These are phyloP conservation scores for Pogona vitticeps DNA, from an alignment of 2,113 vertebrate genomes.

Conservation along the genomic window DNA sequence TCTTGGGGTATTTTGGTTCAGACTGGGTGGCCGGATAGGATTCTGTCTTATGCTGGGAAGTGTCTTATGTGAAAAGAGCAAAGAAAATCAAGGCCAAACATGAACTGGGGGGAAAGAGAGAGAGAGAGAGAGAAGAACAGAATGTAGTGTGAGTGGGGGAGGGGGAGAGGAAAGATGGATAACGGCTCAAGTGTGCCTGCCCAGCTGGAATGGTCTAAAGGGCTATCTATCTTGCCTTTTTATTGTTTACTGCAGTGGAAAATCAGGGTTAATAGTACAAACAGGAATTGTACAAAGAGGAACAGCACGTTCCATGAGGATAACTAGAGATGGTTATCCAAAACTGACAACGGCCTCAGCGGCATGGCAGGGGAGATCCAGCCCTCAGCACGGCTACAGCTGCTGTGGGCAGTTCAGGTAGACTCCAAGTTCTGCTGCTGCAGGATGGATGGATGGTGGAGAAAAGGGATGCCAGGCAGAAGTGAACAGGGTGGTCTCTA, in stretches of 20 bases:
- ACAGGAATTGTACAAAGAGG: constrained; percentile 14
- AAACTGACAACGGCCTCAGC: constrained; percentile 58
- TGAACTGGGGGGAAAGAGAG: neutral
- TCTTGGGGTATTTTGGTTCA: neutral
- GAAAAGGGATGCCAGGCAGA: neutral
- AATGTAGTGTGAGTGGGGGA: neutral
- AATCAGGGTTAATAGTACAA: constrained; percentile 55
- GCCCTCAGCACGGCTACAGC: neutral
- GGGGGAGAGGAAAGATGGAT: neutral
- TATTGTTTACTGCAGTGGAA: constrained; percentile 44
- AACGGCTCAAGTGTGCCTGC: neutral
- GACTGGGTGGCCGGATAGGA: neutral
- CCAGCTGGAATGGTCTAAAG: constrained; percentile 34
- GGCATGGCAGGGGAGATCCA: constrained; percentile 21
- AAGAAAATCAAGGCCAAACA: constrained; percentile 10
- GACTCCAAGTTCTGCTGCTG: constrained; percentile 36
- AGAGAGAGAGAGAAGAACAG: constrained; percentile 20
- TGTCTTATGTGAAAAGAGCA: constrained; percentile 8
- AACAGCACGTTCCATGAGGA: constrained; percentile 44
- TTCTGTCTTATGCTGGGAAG: neutral
- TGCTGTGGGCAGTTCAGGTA: constrained; percentile 30
- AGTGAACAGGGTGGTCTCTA: constrained; percentile 6
- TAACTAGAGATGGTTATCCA: constrained; percentile 50
- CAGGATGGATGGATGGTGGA: constrained; percentile 29
- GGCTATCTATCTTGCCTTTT: constrained; percentile 36